These are phyloP conservation scores for Triplophysa bombifrons DNA, from an alignment of 2,797 vertebrate genomes.

Conservation along the genomic window DNA sequence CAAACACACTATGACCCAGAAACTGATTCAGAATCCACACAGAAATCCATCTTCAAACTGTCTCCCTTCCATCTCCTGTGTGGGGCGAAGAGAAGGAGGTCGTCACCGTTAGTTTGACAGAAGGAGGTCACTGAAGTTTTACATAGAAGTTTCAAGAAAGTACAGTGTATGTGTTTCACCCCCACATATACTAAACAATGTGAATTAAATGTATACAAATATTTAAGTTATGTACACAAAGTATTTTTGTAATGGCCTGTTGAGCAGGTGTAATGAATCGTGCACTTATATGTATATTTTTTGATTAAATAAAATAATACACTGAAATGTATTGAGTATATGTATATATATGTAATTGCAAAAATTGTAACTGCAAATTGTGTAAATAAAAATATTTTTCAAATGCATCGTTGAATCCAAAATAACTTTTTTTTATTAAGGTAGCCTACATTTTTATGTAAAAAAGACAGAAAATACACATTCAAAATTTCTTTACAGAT, in stretches of 20 bases:
- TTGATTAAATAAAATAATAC: not conserved
- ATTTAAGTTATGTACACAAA: not conserved
- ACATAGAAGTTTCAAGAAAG: not conserved
- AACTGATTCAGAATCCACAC: not conserved
- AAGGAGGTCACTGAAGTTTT: not conserved
- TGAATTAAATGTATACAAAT: not conserved
- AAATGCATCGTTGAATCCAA: not conserved
- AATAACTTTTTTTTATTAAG: not conserved
- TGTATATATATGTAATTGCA: not conserved
- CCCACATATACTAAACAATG: not conserved
- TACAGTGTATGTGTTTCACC: not conserved
- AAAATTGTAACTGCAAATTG: not conserved
- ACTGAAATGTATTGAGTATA: not conserved
- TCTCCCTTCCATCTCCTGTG: slow-evolving; percentile 59
- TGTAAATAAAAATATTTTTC: not conserved
- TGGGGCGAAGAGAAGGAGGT: slow-evolving; percentile 54
- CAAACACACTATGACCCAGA: slow-evolving; percentile 3
- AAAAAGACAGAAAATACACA: too few relatives aligned
- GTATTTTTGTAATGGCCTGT: slow-evolving; percentile 3
- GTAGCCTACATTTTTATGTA: too few relatives aligned
- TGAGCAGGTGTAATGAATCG: not conserved
- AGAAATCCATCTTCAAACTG: slow-evolving; percentile 50
- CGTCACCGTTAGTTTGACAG: not conserved
- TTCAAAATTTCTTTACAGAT: too few relatives aligned
- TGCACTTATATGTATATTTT: not conserved